phyloP scores from a whole-genome alignment of 2,797 vertebrate species.

The Ceryle rudis region DNA sequence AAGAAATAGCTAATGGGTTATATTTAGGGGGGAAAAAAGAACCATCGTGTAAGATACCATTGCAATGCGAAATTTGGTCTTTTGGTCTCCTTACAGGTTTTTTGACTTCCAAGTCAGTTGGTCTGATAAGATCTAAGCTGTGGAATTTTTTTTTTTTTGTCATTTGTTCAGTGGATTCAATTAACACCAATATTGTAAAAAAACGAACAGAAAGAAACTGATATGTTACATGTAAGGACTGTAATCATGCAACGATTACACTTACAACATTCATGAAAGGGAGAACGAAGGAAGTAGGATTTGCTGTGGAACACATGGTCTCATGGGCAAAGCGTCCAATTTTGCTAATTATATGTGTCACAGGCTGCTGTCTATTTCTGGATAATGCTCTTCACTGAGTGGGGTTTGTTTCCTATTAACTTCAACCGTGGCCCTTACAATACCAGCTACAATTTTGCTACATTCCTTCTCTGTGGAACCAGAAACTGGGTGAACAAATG shows the following conservation, averaged over 20 bases:
- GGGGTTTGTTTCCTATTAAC: slow-evolving; percentile 15
- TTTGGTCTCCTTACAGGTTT: background rate
- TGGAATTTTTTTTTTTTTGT: background rate
- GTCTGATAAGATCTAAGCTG: background rate
- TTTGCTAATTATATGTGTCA: slow-evolving; percentile 24
- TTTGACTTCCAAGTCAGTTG: background rate
- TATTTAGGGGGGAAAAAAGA: background rate
- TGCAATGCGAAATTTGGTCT: background rate
- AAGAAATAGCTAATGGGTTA: background rate
- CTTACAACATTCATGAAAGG: background rate
- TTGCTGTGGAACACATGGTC: slow-evolving; percentile 27
- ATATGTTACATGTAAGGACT: background rate
- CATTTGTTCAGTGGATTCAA: background rate
- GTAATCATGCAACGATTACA: background rate
- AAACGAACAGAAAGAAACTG: background rate
- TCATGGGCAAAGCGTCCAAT: slow-evolving; percentile 34
- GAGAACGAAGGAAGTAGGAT: slow-evolving; percentile 21
- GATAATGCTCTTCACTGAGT: background rate
- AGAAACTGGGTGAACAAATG: slow-evolving; percentile 35
- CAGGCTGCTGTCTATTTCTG: slow-evolving; percentile 37
- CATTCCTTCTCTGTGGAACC: background rate
- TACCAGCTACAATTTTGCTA: background rate
- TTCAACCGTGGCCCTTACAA: background rate
- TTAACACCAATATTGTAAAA: background rate
- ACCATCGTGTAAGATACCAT: background rate